Conservation (phyloP, 2,888 invertebrate genomes). For the Diploptera punctata region DNA sequence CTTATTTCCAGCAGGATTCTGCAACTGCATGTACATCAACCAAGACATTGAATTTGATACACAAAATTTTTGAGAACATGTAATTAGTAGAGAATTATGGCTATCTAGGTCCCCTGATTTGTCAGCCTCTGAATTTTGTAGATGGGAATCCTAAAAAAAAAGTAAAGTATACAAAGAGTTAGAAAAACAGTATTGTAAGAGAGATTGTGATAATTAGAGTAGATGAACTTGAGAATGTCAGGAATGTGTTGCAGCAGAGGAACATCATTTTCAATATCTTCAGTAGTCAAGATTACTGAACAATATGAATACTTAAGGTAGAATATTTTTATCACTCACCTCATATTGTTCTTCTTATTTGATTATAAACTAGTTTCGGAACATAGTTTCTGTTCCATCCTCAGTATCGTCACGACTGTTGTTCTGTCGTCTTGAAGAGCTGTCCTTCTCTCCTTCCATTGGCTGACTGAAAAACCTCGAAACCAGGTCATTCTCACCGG, state of each 20-base stretch:
- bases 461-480: no score
- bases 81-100: not conserved
- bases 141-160: not conserved
- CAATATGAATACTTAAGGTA: not conserved
- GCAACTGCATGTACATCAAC: not conserved
- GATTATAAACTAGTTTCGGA: no score
- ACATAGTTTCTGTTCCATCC: no score
- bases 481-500: no score
- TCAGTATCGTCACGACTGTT: no score
- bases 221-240: not conserved
- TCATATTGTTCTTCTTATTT: no score
- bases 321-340: no score
- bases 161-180: not conserved
- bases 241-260: conserved; percentile 8
- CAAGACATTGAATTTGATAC: not conserved
- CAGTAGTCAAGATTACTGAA: not conserved
- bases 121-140: not conserved
- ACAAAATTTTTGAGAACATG: not conserved
- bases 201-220: not conserved
- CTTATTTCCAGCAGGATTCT: not conserved
- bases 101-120: not conserved
- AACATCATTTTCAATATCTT: conserved; percentile 1
- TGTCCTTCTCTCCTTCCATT: no score
- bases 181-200: not conserved
- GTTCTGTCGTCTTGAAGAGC: no score